These are phyloP conservation scores for Boloria euphrosyne DNA, from an alignment of 2,888 invertebrate genomes.

Conservation along the genomic window DNA sequence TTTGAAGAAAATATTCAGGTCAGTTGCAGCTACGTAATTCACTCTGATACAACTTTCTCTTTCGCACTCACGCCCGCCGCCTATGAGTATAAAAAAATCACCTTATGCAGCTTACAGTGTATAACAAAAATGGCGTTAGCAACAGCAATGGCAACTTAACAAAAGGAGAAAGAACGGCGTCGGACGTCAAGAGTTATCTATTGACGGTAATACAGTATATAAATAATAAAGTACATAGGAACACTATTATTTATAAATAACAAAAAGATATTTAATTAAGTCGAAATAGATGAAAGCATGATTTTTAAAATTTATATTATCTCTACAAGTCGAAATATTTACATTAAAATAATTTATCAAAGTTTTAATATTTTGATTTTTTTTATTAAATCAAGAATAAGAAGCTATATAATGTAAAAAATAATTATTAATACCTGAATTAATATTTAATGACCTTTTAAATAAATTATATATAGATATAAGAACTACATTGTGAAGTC, in stretches of 20 bases:
- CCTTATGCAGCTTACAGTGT: constrained; percentile 76
- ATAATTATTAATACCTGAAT: too few species aligned
- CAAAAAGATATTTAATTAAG: not conserved
- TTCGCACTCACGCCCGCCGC: constrained; percentile 59
- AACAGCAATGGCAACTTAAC: constrained; percentile 73
- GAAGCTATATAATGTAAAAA: too few species aligned
- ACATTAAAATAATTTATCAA: too few species aligned
- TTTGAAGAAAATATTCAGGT: constrained; percentile 80
- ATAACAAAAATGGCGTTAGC: constrained; percentile 83
- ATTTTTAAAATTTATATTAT: too few species aligned
- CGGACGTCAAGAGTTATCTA: constrained; percentile 78
- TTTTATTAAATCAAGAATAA: too few species aligned
- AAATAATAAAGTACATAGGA: constrained; percentile 15
- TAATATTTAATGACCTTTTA: too few species aligned
- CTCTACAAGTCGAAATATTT: too few species aligned
- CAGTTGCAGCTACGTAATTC: constrained; percentile 68
- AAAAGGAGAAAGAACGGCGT: constrained; percentile 73
- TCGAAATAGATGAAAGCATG: too few species aligned
- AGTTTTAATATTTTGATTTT: too few species aligned
- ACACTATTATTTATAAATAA: constrained; percentile 6
- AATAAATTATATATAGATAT: too few species aligned
- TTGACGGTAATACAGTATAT: constrained; percentile 56
- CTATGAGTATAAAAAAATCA: constrained; percentile 74
- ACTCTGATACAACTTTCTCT: constrained; percentile 60
- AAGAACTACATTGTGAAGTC: too few species aligned